Conservation (phyloP, 2,888 invertebrate species). For the Orthosia cruda region DNA sequence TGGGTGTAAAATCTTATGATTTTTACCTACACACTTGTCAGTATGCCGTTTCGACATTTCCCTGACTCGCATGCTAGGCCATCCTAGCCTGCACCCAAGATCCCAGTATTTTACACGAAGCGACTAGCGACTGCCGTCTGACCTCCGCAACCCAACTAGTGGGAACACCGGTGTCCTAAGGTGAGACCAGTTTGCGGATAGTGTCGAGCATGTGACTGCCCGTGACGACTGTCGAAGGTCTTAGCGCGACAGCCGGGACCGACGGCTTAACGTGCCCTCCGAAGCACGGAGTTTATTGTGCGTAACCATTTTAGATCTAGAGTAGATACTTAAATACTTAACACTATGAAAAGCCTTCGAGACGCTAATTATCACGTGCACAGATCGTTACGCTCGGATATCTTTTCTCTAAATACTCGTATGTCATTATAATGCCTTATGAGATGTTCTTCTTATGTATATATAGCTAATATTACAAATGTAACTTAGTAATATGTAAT, state of each 20-base stretch:
- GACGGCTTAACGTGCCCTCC: constrained; percentile 27
- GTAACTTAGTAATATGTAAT: no score
- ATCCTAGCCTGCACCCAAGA: neutral
- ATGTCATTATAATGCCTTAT: neutral
- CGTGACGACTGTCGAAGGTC: constrained; percentile 24
- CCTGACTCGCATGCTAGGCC: constrained; percentile 9
- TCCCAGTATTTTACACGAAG: constrained; percentile 1
- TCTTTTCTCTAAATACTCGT: no score
- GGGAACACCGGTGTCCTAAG: constrained; percentile 3
- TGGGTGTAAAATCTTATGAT: no score
- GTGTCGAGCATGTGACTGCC: constrained; percentile 7
- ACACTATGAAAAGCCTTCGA: no score
- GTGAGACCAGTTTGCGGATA: constrained; percentile 6
- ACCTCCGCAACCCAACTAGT: constrained; percentile 11
- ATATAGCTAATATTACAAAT: no score
- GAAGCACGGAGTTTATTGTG: neutral
- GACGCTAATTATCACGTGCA: neutral
- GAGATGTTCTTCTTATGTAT: neutral
- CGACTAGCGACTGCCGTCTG: neutral
- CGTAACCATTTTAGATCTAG: neutral
- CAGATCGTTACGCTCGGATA: no score
- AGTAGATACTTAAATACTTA: neutral
- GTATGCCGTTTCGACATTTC: neutral
- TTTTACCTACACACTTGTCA: constrained; percentile 6
- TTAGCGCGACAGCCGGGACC: constrained; percentile 30